Evolutionary conservation across 2,113 vertebrate species (phyloP), one percentile per base, ranked within the genome.

Genomic region (Ramphastos sulfuratus): DNA sequence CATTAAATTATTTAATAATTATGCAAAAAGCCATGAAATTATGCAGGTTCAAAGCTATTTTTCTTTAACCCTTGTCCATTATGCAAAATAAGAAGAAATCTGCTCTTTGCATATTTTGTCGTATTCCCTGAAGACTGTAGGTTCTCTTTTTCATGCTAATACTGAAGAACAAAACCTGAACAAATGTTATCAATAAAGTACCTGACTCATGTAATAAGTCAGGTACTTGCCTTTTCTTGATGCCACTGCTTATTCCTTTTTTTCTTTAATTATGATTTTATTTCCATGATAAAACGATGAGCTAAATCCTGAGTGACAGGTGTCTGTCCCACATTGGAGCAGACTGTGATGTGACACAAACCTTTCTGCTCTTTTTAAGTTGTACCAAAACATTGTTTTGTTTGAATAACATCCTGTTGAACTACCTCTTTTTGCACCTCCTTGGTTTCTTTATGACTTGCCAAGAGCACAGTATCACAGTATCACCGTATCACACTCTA

Each of bases 1-100:
- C 25, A 77, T 39, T 94, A 61, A 80, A 92, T 91, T 79, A 95
- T 63, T 48, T 60, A 88, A 82, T 73, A 91, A 88, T 85, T 85
- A 93, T 83, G 54, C 37, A 92, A 87, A 94, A 85, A 85, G 18
- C 6, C 12, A 14, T 64, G 60, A 91, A 92, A 92, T 87, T 73
- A 92, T 92, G 87, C 60, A 82, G 76, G 56, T 91, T 87, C 52
- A 89, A 85, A 80, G 52, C 25, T 74, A 39, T 81, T 95, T 92
- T 88, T 85, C 85, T 93, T 85, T 85, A 94, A 74, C 42, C 69
- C 85, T 83, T 87, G 37, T 76, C 48, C 20, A 23, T 56, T 75
- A 64, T 58, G 31, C 67, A 90, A 87, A 86, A 18, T 52, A 86
- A 76, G 23, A 89, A 83, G 67, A 95, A 64, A 18, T 67, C 33